Evolutionary conservation across 2,888 invertebrate genomes (phyloP).

Genomic region (Campoletis raptor): DNA sequence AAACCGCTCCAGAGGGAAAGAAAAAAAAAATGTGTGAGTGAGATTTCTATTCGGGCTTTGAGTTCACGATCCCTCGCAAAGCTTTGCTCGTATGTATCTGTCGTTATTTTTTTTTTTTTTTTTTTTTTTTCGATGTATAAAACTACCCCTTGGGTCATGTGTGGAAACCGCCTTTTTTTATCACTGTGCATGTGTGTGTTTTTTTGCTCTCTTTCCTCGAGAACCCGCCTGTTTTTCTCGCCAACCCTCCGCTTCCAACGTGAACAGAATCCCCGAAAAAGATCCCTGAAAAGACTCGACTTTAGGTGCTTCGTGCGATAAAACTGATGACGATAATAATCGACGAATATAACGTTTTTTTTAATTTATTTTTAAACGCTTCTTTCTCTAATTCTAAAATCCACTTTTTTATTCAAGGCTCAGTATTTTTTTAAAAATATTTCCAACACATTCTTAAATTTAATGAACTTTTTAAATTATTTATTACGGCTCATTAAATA

Average conservation of each 20-base stretch:
- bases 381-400: too few species aligned
- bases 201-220: slow-evolving; percentile 35
- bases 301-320: background rate
- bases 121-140: slow-evolving; percentile 1
- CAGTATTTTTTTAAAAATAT: background rate
- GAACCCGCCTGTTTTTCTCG: slow-evolving; percentile 67
- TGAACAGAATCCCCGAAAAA: slow-evolving; percentile 65
- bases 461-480: background rate
- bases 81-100: slow-evolving; percentile 6
- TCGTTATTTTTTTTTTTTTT: background rate
- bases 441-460: background rate
- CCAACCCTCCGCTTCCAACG: slow-evolving; percentile 69
- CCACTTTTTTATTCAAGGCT: background rate
- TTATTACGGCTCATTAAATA: background rate
- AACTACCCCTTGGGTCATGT: slow-evolving; percentile 34
- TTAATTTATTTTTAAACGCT: background rate
- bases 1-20: slow-evolving; percentile 20
- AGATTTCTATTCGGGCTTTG: slow-evolving; percentile 30
- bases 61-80: slow-evolving; percentile 34
- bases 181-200: background rate
- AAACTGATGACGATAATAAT: slow-evolving; percentile 80
- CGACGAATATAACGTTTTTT: background rate
- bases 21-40: slow-evolving; percentile 20
- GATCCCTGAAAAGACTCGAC: slow-evolving; percentile 5
- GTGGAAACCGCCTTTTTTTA: slow-evolving; percentile 22